Evolutionary conservation across 2,113 vertebrate genomes (phyloP).

Genomic region (Isurus oxyrinchus): DNA sequence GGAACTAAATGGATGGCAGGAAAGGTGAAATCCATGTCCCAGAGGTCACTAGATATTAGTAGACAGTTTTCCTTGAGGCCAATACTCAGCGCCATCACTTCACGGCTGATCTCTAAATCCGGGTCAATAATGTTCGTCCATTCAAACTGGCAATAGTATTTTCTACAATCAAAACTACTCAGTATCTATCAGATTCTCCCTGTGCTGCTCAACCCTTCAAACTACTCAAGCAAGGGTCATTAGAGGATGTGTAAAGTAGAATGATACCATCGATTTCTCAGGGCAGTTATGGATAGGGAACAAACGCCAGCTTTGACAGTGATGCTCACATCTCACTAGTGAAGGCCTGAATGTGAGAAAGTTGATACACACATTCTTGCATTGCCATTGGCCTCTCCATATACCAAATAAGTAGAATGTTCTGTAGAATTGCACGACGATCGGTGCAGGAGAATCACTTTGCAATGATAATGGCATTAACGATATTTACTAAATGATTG

Average conservation of each 20-base stretch:
- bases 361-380: not conserved
- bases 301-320: not conserved
- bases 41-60: not conserved
- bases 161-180: not conserved
- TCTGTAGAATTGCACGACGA: not conserved
- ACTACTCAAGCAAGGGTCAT: not conserved
- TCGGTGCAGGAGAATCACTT: not conserved
- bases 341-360: not conserved
- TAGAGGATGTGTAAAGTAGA: not conserved
- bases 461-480: not conserved
- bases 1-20: not conserved
- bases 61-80: not conserved
- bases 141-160: not conserved
- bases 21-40: not conserved
- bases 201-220: not conserved
- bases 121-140: not conserved
- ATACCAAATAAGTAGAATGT: not conserved
- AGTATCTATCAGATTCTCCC: not conserved
- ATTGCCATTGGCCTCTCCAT: not conserved
- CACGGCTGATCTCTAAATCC: not conserved
- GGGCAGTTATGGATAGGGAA: not conserved
- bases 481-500: not conserved
- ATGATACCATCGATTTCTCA: not conserved
- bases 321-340: not conserved
- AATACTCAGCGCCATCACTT: no score